These are phyloP conservation scores for Priapulus caudatus DNA, from an alignment of 2,888 invertebrate genomes.

Conservation along the genomic window DNA sequence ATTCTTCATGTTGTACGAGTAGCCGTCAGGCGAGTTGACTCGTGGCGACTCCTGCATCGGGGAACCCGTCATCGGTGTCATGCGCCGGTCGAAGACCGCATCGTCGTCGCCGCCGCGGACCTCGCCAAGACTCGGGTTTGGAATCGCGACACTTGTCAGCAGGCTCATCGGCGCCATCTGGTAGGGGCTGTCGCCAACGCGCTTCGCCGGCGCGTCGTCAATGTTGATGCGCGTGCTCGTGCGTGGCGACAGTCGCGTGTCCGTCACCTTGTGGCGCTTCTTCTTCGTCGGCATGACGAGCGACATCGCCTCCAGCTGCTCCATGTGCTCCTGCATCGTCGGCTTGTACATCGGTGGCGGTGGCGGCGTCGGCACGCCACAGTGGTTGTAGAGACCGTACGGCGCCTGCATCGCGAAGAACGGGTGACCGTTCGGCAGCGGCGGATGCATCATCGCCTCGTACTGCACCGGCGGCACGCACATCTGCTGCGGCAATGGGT, in stretches of 20 bases:
- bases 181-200: background rate
- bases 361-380: background rate
- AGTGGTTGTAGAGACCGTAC: background rate
- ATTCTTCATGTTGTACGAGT: background rate
- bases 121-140: slow-evolving; percentile 87
- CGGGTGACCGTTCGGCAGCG: background rate
- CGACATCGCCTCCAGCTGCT: slow-evolving; percentile 64
- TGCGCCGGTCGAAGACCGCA: background rate
- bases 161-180: background rate
- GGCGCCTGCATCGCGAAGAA: background rate
- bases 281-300: slow-evolving; percentile 83
- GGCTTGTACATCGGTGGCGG: background rate
- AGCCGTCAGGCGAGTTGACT: background rate
- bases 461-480: background rate
- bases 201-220: background rate
- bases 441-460: background rate
- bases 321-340: slow-evolving; percentile 15
- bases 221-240: slow-evolving; percentile 61
- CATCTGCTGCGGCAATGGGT: background rate
- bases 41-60: background rate
- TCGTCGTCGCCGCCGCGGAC: slow-evolving; percentile 17
- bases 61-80: background rate
- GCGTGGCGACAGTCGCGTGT: slow-evolving; percentile 77
- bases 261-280: slow-evolving; percentile 89
- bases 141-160: slow-evolving; percentile 86